Percentiles rank a stretch among this genome's conserved stretches.
Conservation (phyloP, 2,888 invertebrate genomes). For the Anorthoa munda region DNA sequence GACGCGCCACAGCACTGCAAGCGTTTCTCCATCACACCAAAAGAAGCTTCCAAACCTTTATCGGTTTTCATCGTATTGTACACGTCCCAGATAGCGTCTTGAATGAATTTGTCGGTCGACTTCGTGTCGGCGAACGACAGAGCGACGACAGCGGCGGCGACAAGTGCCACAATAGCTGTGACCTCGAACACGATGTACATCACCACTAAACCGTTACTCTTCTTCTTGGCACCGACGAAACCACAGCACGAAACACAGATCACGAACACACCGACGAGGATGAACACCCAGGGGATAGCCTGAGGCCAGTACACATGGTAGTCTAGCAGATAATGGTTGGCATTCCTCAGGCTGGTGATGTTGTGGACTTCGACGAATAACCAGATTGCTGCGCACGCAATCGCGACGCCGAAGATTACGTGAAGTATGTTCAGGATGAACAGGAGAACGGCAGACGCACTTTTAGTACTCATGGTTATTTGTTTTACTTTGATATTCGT, state of each 20-base stretch:
- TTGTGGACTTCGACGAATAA: constrained; percentile 82
- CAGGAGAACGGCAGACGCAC: constrained; percentile 68
- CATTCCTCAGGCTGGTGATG: constrained; percentile 80
- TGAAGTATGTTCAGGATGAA: constrained; percentile 80
- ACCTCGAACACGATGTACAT: constrained; percentile 77
- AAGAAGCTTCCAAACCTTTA: constrained; percentile 73
- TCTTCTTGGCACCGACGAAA: constrained; percentile 79
- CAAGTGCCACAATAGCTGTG: constrained; percentile 73
- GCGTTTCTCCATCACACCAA: constrained; percentile 81
- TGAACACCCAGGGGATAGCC: constrained; percentile 86
- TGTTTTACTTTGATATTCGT: constrained; percentile 34
- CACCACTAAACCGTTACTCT: constrained; percentile 75
- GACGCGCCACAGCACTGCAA: constrained; percentile 87
- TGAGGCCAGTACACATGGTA: constrained; percentile 88
- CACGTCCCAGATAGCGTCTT: constrained; percentile 86
- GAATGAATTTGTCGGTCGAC: constrained; percentile 81
- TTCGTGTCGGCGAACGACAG: constrained; percentile 82
- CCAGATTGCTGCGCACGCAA: constrained; percentile 81
- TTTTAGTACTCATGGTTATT: constrained; percentile 68
- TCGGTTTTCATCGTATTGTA: constrained; percentile 81
- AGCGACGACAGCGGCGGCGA: constrained; percentile 77
- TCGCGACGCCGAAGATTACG: constrained; percentile 76
- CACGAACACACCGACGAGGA: constrained; percentile 80
- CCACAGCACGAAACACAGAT: constrained; percentile 81
- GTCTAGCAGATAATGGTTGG: constrained; percentile 85